Evolutionary conservation across 2,113 vertebrate species (phyloP).

Genomic region (Ageneiosus marmoratus): DNA sequence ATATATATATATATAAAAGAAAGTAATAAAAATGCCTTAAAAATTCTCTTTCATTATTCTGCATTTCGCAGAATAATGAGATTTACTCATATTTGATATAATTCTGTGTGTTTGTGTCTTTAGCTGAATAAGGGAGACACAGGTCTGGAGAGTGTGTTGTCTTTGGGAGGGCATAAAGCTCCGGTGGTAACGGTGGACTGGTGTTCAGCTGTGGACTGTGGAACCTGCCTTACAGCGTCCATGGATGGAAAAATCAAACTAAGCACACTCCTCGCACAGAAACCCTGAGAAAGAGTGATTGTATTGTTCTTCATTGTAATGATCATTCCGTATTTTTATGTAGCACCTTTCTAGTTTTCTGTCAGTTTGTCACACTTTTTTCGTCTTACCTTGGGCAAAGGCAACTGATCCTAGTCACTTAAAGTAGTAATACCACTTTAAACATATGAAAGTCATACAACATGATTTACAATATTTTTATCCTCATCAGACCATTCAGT

Average conservation of each 20-base stretch:
- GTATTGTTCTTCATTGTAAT: not conserved
- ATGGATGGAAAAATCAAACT: constrained; percentile 98
- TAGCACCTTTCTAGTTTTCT: not conserved
- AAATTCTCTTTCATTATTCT: no score
- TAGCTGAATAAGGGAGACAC: constrained; percentile 83
- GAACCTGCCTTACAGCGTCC: constrained; percentile 93
- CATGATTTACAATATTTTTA: not conserved
- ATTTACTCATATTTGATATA: not conserved
- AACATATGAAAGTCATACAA: not conserved
- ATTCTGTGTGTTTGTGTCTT: not conserved
- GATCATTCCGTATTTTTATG: no score
- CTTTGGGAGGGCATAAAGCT: constrained; percentile 89
- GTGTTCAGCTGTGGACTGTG: constrained; percentile 95
- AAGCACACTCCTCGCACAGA: constrained; percentile 92
- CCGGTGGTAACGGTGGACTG: constrained; percentile 96
- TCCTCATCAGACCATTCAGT: not conserved
- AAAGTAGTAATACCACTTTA: not conserved
- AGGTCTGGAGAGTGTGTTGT: constrained; percentile 83
- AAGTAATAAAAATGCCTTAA: no score
- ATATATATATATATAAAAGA: no score
- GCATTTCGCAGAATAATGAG: no score
- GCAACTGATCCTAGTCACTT: not conserved
- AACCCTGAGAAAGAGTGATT: constrained; percentile 63
- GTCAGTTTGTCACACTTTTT: not conserved
- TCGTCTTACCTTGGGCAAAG: not conserved